These are phyloP conservation scores for Molanna angustata DNA, from an alignment of 2,888 invertebrate genomes.

Conservation along the genomic window DNA sequence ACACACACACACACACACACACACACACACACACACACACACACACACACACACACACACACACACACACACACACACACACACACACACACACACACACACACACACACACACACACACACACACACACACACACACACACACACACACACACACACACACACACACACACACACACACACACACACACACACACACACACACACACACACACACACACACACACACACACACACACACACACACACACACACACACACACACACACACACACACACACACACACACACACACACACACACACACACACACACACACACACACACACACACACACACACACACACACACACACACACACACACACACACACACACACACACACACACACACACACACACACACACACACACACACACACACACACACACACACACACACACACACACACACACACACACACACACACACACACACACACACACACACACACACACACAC, in stretches of 20 bases:
- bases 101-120: background rate
- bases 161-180: background rate
- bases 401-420: too few relatives aligned
- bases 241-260: background rate
- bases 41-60: background rate
- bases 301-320: too few relatives aligned
- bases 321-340: too few relatives aligned
- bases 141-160: background rate
- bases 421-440: too few relatives aligned
- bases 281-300: too few relatives aligned
- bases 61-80: background rate
- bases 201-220: conserved; percentile 16
- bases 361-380: too few relatives aligned
- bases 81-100: background rate
- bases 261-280: too few relatives aligned
- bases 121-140: background rate
- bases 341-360: too few relatives aligned
- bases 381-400: too few relatives aligned
- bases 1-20: background rate
- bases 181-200: background rate
- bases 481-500: too few relatives aligned
- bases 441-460: too few relatives aligned
- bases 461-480: too few relatives aligned
- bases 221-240: background rate
- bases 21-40: background rate